Base-by-base conservation (phyloP, 2,113 vertebrate genomes). In the Macrotis lagotis region DNA sequence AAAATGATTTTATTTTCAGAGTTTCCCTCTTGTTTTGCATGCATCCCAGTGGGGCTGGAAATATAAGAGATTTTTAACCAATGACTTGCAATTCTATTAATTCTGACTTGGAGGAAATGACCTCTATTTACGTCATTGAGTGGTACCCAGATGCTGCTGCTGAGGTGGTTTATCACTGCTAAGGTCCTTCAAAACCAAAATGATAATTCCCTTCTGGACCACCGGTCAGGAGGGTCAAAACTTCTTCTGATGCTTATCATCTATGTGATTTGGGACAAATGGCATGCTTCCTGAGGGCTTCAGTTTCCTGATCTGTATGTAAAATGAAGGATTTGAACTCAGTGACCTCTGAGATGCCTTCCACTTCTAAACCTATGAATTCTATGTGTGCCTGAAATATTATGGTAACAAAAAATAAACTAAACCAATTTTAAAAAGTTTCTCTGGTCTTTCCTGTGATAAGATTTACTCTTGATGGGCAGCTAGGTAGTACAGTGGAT, bases 1-100 rank as follows among this genome's bases (percentile, higher is more conserved):
- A 94, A 88, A 1, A 96, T 95, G 91, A 88, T 3, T 95, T 66
- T 92, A 31, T 93, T 25, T 96, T 93, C 88, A 90, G 90, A 89
- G 89, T 5, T 12, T 92, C 47, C 48, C 1, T 95, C 19, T 53
- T 66, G 49, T 91, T 96, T 50, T 89, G 25, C 51, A 49, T 50
- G 10, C 25, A 91, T 93, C 66, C 66, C 7, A 4, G 22, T 31
- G 3, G 10, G 90, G 31, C 0, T 51, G 93, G 94, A 83, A 51
- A 44, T 94, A 93, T 44, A 9, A 48, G 2, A 51, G 51, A 0
- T 25, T 10, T 66, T 88, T 50, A 51, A 12, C 1, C 74, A 37
- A 91, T 92, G 48, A 51, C 0, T 2, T 28, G 31, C 28, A n/a
- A 88, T 88, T 92, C 59, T 12, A 89, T 28, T 16, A 50, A 90